phyloP scores from a whole-genome alignment of 2,113 vertebrate species.

The Nesogale talazaci region DNA sequence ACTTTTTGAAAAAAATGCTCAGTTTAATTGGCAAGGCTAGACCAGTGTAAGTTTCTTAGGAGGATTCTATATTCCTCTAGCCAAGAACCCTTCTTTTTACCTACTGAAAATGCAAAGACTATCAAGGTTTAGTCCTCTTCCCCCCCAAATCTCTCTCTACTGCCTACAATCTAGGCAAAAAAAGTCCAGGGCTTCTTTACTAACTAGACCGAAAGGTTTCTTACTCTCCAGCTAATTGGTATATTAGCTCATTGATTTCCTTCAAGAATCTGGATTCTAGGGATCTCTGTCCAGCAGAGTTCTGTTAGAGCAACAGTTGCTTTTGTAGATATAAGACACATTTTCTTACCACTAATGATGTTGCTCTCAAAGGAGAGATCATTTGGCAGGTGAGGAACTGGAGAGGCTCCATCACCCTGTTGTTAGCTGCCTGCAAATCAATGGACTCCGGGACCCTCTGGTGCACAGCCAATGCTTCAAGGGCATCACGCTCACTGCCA shows the following conservation, averaged over 20 bases:
- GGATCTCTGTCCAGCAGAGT: not conserved
- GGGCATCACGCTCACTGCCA: not conserved
- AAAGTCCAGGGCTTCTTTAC: constrained; percentile 16
- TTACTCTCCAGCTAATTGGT: no score
- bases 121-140: not conserved
- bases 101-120: constrained; percentile 34
- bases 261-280: constrained; percentile 26
- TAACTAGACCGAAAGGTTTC: constrained; percentile 21
- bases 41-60: not conserved
- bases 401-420: not conserved
- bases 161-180: not conserved
- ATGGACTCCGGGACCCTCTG: not conserved
- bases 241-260: constrained; percentile 28
- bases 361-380: constrained; percentile 43
- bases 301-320: constrained; percentile 28
- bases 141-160: no score
- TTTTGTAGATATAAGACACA: constrained; percentile 27
- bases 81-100: not conserved
- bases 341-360: constrained; percentile 41
- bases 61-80: constrained; percentile 3
- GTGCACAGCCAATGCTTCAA: not conserved
- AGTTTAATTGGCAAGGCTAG: not conserved
- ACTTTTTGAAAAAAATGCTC: not conserved
- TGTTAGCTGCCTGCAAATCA: no score
- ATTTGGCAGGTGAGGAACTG: not conserved